A percentile compares a stretch with the other conserved stretches of the same genome.
These are phyloP conservation scores for Tragelaphus imberbis DNA, from an alignment of 2,113 vertebrate species.

Conservation along the genomic window DNA sequence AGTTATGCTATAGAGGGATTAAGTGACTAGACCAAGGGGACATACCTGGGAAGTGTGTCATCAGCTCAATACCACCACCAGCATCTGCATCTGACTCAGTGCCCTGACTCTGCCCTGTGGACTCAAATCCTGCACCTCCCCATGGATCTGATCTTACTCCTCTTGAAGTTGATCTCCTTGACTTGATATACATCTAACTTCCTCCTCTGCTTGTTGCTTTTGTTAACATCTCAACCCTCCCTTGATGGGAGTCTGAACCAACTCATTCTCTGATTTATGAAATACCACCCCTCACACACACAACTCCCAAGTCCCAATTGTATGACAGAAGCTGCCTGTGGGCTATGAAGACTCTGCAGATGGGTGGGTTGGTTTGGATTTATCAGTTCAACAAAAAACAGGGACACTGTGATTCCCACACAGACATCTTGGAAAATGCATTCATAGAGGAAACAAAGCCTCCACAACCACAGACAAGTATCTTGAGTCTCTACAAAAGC, in stretches of 20 bases:
- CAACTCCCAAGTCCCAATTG: neutral
- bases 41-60: neutral
- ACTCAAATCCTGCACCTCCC: neutral
- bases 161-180: neutral
- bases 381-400: neutral
- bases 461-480: neutral
- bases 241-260: neutral
- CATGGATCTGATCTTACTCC: neutral
- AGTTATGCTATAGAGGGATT: neutral
- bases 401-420: neutral
- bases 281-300: fast-evolving
- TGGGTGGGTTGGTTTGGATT: neutral
- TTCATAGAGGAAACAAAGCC: neutral
- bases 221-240: neutral
- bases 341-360: neutral
- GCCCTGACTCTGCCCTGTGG: neutral
- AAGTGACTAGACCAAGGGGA: neutral
- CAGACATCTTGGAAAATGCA: neutral
- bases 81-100: neutral
- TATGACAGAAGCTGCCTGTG: neutral
- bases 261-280: neutral
- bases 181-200: neutral
- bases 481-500: neutral
- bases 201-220: neutral
- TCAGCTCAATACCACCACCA: neutral